Base-by-base conservation (phyloP, 2,888 invertebrate genomes). In the Athrips mouffetella region DNA sequence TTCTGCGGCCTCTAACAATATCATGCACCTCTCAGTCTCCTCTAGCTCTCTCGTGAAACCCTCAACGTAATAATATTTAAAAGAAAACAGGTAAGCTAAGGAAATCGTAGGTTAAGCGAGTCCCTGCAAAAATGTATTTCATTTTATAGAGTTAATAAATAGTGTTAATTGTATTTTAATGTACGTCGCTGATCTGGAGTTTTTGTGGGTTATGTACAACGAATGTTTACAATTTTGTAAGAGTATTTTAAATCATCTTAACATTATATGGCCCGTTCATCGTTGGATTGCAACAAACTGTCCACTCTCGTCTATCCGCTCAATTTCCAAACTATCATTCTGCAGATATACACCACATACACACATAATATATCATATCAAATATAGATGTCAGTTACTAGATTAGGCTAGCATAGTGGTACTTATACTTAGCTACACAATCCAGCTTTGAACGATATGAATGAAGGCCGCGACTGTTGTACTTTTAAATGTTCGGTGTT, bases 81-180 rank as follows among this genome's bases (percentile, higher is more conserved):
- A 77, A 78, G 76, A 80, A 80, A 78, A 80, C 81, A 75, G 71
- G 76, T 77, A 70, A 76, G 78, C 74, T 80, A 75, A 80, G 79
- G 72, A 62, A 67, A 61, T 57, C 47, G 52, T 70, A 65, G 60
- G 53, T 27, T 72, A 76, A 74, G 66, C 57, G 56, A 62, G 67
- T 70, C 69, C 73, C 79, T 82, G 74, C 80, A 73, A 71, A 71
- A 83, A 78, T 82, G 59, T 66, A 80, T 81, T 83, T 81, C 80
- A 81, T 78, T 82, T 77, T 60, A 71, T 80, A 81, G 80, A 80
- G 73, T 67, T 62, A 63, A 59, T 59, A 55, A 37, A 11, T 44
- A 44, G 20, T 59, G 56, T 54, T 55, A 55, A 58, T 55, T 54
- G 53, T 69, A 58, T 63, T 62, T 58, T 60, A 60, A 46, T 47